A percentile compares a stretch with the other conserved stretches of the same genome.
These are phyloP conservation scores for Spicauda simplicius DNA, from an alignment of 2,888 invertebrate species.

Conservation along the genomic window DNA sequence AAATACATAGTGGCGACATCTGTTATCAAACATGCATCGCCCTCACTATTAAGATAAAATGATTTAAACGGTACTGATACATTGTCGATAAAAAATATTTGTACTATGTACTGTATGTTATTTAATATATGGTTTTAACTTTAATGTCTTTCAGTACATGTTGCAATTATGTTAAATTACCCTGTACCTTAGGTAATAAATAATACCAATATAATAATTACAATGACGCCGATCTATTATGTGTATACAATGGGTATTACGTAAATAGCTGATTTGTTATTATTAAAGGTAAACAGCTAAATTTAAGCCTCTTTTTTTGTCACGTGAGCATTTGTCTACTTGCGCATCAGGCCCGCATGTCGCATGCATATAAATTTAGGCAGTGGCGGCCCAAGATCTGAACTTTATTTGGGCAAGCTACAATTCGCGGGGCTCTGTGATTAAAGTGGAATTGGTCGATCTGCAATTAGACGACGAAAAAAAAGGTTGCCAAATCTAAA, in stretches of 20 bases:
- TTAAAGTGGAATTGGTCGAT: too few relatives aligned
- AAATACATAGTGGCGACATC: too few relatives aligned
- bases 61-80: neutral
- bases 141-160: slow-evolving; percentile 8
- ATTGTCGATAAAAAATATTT: neutral
- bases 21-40: neutral
- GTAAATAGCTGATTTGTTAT: neutral
- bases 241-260: neutral
- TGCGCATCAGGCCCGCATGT: too few relatives aligned
- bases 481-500: too few relatives aligned
- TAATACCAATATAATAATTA: neutral
- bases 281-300: too few relatives aligned
- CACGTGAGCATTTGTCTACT: too few relatives aligned
- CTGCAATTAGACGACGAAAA: too few relatives aligned
- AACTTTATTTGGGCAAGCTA: too few relatives aligned
- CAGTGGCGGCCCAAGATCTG: too few relatives aligned
- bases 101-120: neutral
- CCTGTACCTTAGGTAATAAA: neutral
- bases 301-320: too few relatives aligned
- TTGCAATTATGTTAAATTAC: neutral
- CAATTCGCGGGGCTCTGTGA: too few relatives aligned
- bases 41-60: neutral
- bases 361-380: too few relatives aligned
- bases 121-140: neutral
- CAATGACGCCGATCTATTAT: neutral